Evolutionary conservation across 1,140 invertebrate species (phyloP).

Genomic region (Araneus ventricosus): DNA sequence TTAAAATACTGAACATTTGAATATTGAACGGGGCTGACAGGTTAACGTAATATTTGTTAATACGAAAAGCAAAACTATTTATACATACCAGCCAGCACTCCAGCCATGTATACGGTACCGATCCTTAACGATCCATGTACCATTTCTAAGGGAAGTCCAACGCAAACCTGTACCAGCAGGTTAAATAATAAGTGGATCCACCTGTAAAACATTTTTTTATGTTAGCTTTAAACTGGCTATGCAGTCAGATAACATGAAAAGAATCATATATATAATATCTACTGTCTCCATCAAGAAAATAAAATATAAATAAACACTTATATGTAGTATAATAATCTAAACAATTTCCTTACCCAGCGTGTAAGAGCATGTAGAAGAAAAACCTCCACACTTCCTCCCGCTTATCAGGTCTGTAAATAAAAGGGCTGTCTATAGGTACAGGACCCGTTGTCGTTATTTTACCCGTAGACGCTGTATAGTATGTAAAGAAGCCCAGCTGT

Average conservation of each 20-base stretch:
- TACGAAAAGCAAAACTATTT: not conserved
- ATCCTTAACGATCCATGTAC: conserved; percentile 95
- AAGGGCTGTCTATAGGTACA: conserved; percentile 86
- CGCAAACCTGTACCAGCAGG: conserved; percentile 92
- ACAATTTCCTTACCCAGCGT: conserved; percentile 87
- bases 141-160: conserved; percentile 96
- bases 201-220: not conserved
- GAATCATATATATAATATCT: too few relatives aligned
- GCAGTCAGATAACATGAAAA: not conserved
- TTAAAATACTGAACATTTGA: too few relatives aligned
- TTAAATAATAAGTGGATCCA: conserved; percentile 91
- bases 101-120: conserved; percentile 87
- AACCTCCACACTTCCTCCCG: conserved; percentile 95
- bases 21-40: not conserved
- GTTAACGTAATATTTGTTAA: too few relatives aligned
- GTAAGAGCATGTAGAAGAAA: conserved; percentile 97
- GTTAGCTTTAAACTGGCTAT: not conserved
- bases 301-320: not conserved
- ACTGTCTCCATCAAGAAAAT: too few relatives aligned
- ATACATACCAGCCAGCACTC: conserved; percentile 86
- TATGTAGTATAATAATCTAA: too few relatives aligned
- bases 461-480: conserved; percentile 80
- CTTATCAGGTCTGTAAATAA: conserved; percentile 95
- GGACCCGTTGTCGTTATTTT: conserved; percentile 79
- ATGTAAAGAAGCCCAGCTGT: conserved; percentile 80